Evolutionary conservation across 2,797 vertebrate genomes (phyloP), one percentile per base, ranked within the genome.

Genomic region (Gallinago solitaria): DNA sequence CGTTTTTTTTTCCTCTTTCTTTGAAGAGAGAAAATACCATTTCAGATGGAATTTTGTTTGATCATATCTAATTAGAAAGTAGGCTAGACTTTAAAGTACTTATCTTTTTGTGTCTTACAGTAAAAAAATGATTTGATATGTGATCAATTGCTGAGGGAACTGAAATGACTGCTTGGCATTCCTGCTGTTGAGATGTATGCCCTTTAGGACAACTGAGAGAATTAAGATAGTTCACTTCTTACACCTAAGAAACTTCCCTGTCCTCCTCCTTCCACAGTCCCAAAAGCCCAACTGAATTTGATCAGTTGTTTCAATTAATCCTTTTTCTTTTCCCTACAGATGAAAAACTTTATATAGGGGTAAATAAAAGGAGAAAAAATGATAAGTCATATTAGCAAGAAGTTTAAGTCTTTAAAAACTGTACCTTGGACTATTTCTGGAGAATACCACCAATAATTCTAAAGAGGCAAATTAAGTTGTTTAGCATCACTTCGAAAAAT

Each of bases 1-100:
- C 9, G 18, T 32, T 35, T 5, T 0, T 0, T 37, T 27, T 35
- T 33, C 5, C 0, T 0, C 5, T 39, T 51, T 53, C 24, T 74
- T 78, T 28, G 37, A 76, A 23, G 23, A n/a, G 48, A 33, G 64
- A 60, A 79, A 77, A 64, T 61, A 47, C n/a, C 5, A 28, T 80
- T 93, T 80, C 24, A 25, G 30, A 24, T 37, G 20, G 12, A 61
- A 10, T 83, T 73, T 65, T 68, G 8, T 71, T 77, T 80, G 50
- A 59, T 73, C 33, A 1, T 45, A 64, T 19, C 32, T 48, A n/a
- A 5, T 61, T 57, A 27, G 32, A 50, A 83, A 64, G 30, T 61
- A 73, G 35, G 7, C 59, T 61, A 18, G 80, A 14, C 13, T 5
- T 63, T 47, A 75, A 75, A 74, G 37, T 39, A 47, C 30, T 92